Evolutionary conservation across 1,140 invertebrate genomes (phyloP).

Genomic region (Carposina sasakii): DNA sequence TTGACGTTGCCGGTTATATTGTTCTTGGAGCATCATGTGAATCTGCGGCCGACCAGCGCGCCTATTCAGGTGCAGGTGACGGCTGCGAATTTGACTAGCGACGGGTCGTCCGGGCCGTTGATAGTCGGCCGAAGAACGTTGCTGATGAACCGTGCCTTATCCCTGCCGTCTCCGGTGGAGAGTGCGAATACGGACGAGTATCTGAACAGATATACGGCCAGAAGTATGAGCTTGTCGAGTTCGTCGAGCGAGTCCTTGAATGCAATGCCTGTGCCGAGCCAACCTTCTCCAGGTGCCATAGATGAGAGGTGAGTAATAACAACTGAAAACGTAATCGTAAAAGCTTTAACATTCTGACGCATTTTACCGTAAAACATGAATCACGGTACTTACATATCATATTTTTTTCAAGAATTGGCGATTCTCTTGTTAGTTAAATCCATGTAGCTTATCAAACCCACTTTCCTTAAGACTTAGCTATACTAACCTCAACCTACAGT

Average conservation of each 20-base stretch:
- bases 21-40: constrained; percentile 63
- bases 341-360: no score
- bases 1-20: constrained; percentile 62
- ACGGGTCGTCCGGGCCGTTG: constrained; percentile 53
- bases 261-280: constrained; percentile 34
- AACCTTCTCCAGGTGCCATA: constrained; percentile 31
- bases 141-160: constrained; percentile 59
- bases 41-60: constrained; percentile 61
- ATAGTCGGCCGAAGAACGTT: constrained; percentile 57
- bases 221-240: constrained; percentile 46
- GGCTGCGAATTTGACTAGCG: constrained; percentile 56
- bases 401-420: no score
- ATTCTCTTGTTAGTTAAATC: no score
- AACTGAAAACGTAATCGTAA: no score
- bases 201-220: constrained; percentile 46
- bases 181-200: constrained; percentile 55
- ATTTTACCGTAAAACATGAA: no score
- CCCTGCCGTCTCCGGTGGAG: constrained; percentile 54
- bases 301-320: constrained; percentile 52
- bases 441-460: no score
- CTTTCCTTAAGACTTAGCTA: no score
- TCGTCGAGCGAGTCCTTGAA: constrained; percentile 59
- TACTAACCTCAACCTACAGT: no score
- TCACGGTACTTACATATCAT: no score
- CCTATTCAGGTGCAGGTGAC: constrained; percentile 66